Conservation (phyloP, 1,140 invertebrate species). For the Phymastichus coffea region DNA sequence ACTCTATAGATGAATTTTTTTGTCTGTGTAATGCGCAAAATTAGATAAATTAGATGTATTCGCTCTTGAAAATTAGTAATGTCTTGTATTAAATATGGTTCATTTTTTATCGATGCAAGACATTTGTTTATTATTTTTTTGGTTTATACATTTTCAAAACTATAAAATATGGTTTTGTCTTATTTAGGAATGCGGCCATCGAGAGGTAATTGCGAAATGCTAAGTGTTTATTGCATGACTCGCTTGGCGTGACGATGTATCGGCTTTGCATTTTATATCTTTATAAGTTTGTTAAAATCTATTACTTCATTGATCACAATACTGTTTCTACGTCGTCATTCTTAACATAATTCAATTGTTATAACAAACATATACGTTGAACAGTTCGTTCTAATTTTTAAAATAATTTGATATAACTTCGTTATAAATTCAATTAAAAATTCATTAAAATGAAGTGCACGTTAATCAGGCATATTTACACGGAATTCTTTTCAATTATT, state of each 20-base stretch:
- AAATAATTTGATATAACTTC: too few species aligned
- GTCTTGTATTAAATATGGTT: constrained; percentile 2
- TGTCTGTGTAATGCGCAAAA: not conserved
- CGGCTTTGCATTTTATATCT: constrained; percentile 37
- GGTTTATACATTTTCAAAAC: constrained; percentile 23
- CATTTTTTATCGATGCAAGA: constrained; percentile 17
- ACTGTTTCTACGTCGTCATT: too few species aligned
- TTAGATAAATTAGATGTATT: constrained; percentile 6
- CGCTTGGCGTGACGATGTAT: constrained; percentile 36
- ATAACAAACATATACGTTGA: too few species aligned
- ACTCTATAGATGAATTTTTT: not conserved
- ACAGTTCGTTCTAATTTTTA: too few species aligned
- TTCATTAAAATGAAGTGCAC: too few species aligned
- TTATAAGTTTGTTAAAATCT: constrained; percentile 8
- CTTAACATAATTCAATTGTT: too few species aligned
- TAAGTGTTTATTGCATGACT: constrained; percentile 46
- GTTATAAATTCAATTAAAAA: too few species aligned
- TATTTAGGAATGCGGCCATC: constrained; percentile 62
- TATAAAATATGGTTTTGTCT: constrained; percentile 48
- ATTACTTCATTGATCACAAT: constrained; percentile 21
- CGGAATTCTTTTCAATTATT: too few species aligned
- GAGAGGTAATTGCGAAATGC: constrained; percentile 57
- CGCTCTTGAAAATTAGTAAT: not conserved
- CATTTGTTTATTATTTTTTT: constrained; percentile 17
- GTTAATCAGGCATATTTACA: too few species aligned